Evolutionary conservation across 2,797 vertebrate genomes (phyloP), one percentile per base, ranked within the genome.

Genomic region (Liasis olivaceus): DNA sequence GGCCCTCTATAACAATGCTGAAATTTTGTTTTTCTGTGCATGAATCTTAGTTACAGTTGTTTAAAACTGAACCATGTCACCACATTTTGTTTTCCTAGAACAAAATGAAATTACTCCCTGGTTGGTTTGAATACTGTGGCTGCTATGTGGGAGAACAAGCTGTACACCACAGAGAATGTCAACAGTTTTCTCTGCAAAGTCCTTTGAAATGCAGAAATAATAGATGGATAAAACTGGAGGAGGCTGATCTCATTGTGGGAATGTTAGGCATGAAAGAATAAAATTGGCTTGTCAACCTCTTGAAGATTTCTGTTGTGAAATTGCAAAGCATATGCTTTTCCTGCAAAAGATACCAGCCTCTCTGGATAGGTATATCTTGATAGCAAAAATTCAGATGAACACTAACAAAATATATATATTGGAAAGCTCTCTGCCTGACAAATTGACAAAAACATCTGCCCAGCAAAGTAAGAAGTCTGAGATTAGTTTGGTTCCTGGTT

Each of bases 141-240:
- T 86, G 72, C 42, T 36, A 86, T 24, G 64, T 6, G 6, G 31
- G 51, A 92, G 47, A 91, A 51, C 11, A 47, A 59, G 54, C 5
- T 42, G 31, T 20, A 42, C 26, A 72, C 51, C 51, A 84, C 14
- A 17, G 28, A 69, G n/a, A 84, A 5, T 42, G 24, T n/a, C 56
- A 62, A 47, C 14, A 42, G 17, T 12, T 2, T 88, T 62, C 54
- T 85, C 62, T 24, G 11, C 51, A 36, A 90, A 90, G 47, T 12
- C 28, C 56, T 86, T 94, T 91, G 64, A 86, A 85, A 89, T 89
- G 47, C 26, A 42, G 22, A 85, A 91, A 91, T 56, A 72, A 91
- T 92, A 88, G 60, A 58, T 54, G 63, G 11, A 47, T 24, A 5
- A 51, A 84, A 42, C n/a, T 7, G 4, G 62, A 72, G 91, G 87